Evolutionary conservation across 1,140 invertebrate species (phyloP), one percentile per base, ranked within the genome.

Genomic region (Aphelenchoides fujianensis): DNA sequence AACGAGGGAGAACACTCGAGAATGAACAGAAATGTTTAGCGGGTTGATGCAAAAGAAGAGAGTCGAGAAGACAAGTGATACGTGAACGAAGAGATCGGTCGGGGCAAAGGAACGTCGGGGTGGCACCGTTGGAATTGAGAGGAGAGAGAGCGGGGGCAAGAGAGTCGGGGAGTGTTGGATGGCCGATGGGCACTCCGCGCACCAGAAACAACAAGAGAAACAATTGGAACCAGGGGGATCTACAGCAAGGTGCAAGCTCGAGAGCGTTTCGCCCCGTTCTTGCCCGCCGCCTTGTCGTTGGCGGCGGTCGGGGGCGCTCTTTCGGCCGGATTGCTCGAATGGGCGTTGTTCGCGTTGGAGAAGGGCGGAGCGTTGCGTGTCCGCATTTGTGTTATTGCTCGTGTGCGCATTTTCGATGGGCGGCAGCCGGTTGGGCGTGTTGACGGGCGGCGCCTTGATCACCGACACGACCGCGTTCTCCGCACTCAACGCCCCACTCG

Each of bases 191-290:
- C 5, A 59, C 55, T 59, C 19, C 19, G 5, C 19, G 5, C 5
- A 59, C 23, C 7, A 7, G 55, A 59, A 7, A 30, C 19, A n/a
- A n/a, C n/a, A n/a, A n/a, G n/a, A n/a, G n/a, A n/a, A n/a, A n/a
- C n/a, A n/a, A n/a, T n/a, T n/a, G n/a, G n/a, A n/a, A n/a, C n/a
- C n/a, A n/a, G n/a, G n/a, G n/a, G n/a, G n/a, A n/a, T n/a, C n/a
- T n/a, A 59, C 55, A 59, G 34, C 55, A 59, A 59, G 34, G 5
- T 23, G 23, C 55, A 59, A 5, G 55, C 55, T 59, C 55, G 5
- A 5, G 55, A 59, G 7, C 55, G 5, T 19, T 59, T 59, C 7
- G 41, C 41, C 12, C 41, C 41, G 41, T 48, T 48, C 23, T 48
- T 48, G 12, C 12, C 23, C 23, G 41, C 41, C 23, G 12, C 23